Percentiles rank a stretch among this genome's conserved stretches.
These are phyloP conservation scores for Podiceps cristatus DNA, from an alignment of 2,113 vertebrate species.

Conservation along the genomic window DNA sequence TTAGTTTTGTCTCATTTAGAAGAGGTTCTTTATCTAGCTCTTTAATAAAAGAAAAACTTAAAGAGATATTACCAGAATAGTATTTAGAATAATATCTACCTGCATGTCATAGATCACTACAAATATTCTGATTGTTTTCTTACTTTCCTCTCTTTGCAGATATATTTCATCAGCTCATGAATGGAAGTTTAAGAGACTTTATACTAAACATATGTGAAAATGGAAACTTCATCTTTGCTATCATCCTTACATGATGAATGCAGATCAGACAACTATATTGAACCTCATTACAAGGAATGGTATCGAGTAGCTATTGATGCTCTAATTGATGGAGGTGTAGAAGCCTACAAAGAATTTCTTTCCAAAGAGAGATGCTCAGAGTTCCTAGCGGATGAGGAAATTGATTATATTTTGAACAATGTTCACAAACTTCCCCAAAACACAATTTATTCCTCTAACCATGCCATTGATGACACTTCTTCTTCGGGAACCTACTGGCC, in stretches of 20 bases:
- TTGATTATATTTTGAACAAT: conserved; percentile 86
- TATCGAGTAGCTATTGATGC: conserved; percentile 91
- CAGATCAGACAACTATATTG: conserved; percentile 86
- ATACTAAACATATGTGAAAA: conserved; percentile 52
- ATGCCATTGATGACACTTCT: conserved; percentile 76
- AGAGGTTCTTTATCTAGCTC: background rate
- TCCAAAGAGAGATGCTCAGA: conserved; percentile 83
- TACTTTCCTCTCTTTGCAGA: conserved; percentile 18
- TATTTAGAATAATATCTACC: background rate
- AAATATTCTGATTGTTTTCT: background rate
- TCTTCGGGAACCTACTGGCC: conserved; percentile 98
- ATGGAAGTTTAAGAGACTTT: conserved; percentile 67
- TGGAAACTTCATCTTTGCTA: conserved; percentile 89
- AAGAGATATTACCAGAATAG: background rate
- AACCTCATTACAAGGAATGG: conserved; percentile 93
- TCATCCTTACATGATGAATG: conserved; percentile 90
- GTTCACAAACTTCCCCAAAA: conserved; percentile 74
- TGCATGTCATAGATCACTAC: background rate
- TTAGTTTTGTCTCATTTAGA: background rate
- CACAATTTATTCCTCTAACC: conserved; percentile 72
- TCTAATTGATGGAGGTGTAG: conserved; percentile 84
- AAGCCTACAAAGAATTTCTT: conserved; percentile 89
- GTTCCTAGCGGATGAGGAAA: conserved; percentile 91
- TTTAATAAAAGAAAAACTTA: background rate
- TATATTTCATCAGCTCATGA: conserved; percentile 24